Evolutionary conservation across 2,113 vertebrate species (phyloP).

Genomic region (Dissostichus mawsoni): DNA sequence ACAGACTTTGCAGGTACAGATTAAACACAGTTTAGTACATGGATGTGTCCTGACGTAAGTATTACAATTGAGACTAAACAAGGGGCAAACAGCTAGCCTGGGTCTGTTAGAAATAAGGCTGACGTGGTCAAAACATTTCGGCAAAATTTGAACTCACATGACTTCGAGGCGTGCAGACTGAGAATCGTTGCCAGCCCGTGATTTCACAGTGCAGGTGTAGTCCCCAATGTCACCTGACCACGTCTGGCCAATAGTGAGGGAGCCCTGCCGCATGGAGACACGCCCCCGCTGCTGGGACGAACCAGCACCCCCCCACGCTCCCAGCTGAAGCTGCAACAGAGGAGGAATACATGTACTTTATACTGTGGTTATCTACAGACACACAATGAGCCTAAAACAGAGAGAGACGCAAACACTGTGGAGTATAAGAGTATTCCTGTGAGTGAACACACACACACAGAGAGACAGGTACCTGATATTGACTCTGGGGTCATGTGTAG

Average conservation of each 20-base stretch:
- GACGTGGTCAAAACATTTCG: neutral
- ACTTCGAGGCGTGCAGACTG: conserved; percentile 91
- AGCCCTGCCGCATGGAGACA: conserved; percentile 87
- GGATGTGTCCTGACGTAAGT: too few relatives aligned
- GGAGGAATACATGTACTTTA: neutral
- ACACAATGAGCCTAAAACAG: neutral
- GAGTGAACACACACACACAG: neutral
- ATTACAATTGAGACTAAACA: too few relatives aligned
- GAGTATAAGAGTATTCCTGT: neutral
- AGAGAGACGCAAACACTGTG: neutral
- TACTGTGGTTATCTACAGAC: neutral
- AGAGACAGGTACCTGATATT: conserved; percentile 84
- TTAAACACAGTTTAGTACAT: too few relatives aligned
- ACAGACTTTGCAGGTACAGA: too few relatives aligned
- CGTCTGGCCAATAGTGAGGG: conserved; percentile 93
- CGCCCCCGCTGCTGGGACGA: conserved; percentile 85
- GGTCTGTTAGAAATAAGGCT: neutral
- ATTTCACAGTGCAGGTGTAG: conserved; percentile 92
- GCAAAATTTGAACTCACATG: conserved; percentile 88
- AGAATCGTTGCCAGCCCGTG: conserved; percentile 91
- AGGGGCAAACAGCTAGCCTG: too few relatives aligned
- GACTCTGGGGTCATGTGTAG: conserved; percentile 90
- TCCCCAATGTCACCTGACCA: conserved; percentile 98
- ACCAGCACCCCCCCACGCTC: conserved; percentile 86
- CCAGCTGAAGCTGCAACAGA: conserved; percentile 89